Base-by-base conservation (phyloP, 2,888 invertebrate species). In the Orthosia cruda region DNA sequence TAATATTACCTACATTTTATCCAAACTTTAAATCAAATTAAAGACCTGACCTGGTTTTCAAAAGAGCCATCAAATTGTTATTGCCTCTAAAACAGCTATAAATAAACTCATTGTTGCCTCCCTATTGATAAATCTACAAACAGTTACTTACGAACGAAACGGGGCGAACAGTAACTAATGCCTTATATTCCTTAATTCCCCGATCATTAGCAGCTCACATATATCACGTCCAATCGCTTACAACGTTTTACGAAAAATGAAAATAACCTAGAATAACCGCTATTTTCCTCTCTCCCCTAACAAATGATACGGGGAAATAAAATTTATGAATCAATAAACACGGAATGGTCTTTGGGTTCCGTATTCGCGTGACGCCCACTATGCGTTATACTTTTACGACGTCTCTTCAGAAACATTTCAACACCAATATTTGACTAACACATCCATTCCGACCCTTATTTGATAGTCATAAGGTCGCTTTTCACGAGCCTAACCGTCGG, bases 301-400 rank as follows among this genome's bases (percentile, higher is more conserved):
- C 80, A 79, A 87, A 87, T 83, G 77, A 85, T 75, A 63, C 76
- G 71, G 59, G 40, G 55, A 81, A 81, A 87, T 86, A 83, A 86
- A 86, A 87, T 89, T 80, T 87, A 84, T 82, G 88, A 87, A 88
- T 89, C 88, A 81, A 86, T 89, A 88, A 87, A 84, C 81, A 85
- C 70, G 63, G 67, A 88, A 83, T 71, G 79, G 68, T 77, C 66
- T 86, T 77, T 76, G 69, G 74, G 83, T 83, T 86, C 79, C 71
- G 75, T 79, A 83, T 81, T 87, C 71, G 78, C 74, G 78, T 86
- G 82, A 82, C 86, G 68, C 82, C 74, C 69, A 77, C 74, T 84
- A 77, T 79, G 80, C 72, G 63, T 86, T 80, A 83, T 83, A 73
- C 79, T 87, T 87, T 84, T 84, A 87, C 78, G 88, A 79, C 65